These are phyloP conservation scores for Pyrgilauda ruficollis DNA, from an alignment of 2,113 vertebrate species.

Conservation along the genomic window DNA sequence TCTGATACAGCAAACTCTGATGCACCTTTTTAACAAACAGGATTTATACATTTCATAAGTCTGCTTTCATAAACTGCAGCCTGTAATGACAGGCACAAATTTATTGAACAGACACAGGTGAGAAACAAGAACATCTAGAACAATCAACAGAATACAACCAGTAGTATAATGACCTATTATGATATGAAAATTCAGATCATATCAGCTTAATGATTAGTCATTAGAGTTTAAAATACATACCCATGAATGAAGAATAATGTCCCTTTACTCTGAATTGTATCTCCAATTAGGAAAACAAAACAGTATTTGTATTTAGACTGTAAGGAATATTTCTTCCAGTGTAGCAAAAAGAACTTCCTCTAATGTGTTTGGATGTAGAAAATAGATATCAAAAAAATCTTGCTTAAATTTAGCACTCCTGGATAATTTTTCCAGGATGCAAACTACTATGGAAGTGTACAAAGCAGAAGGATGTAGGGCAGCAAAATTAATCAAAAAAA, in stretches of 20 bases:
- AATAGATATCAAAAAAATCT: background rate
- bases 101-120: background rate
- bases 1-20: background rate
- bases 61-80: background rate
- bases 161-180: background rate
- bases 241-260: background rate
- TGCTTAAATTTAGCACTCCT: background rate
- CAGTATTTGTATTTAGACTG: background rate
- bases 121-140: background rate
- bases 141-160: background rate
- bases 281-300: background rate
- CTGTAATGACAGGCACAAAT: background rate
- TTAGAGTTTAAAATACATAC: background rate
- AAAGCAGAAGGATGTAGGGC: background rate
- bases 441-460: background rate
- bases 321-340: background rate
- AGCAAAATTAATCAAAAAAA: background rate
- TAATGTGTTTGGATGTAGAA: background rate
- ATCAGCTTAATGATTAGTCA: background rate
- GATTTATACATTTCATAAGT: background rate
- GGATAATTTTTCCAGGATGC: background rate
- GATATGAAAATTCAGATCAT: background rate
- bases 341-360: background rate
- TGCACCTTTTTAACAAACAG: background rate
- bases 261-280: background rate